Percentiles rank a stretch among this genome's conserved stretches.
phyloP scores from a whole-genome alignment of 2,888 invertebrate genomes.

The Brachylomia viminalis region DNA sequence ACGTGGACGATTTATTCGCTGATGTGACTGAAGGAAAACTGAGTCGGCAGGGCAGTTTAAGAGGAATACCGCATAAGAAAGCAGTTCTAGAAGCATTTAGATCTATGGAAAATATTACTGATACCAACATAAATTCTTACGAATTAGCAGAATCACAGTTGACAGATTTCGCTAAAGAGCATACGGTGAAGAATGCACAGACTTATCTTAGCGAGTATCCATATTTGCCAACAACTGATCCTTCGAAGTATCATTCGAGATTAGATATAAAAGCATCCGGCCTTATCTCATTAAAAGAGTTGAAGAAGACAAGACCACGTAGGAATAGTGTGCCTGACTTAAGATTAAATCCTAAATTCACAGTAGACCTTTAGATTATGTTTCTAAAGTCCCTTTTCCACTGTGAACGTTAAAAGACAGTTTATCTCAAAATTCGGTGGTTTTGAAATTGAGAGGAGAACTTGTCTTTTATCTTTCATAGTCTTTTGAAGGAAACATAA shows the following conservation, averaged over 20 bases:
- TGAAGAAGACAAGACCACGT: constrained; percentile 79
- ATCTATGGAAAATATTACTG: constrained; percentile 87
- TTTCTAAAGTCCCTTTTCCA: not conserved
- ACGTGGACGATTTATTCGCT: constrained; percentile 87
- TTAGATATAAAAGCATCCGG: constrained; percentile 85
- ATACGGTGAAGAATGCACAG: constrained; percentile 83
- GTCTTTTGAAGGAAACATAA: constrained; percentile 31
- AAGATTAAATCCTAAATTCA: constrained; percentile 83
- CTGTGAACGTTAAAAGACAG: not conserved
- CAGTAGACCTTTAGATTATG: constrained; percentile 77
- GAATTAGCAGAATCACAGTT: constrained; percentile 83
- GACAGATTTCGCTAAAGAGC: constrained; percentile 81
- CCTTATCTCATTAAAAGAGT: constrained; percentile 86
- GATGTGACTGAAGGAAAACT: constrained; percentile 87
- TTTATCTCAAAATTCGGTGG: not conserved
- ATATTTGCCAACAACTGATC: constrained; percentile 88
- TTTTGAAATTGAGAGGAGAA: constrained; percentile 2
- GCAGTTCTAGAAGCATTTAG: constrained; percentile 89
- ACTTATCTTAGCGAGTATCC: constrained; percentile 88
- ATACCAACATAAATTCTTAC: constrained; percentile 82
- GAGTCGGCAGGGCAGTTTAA: constrained; percentile 87
- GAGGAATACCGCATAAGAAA: constrained; percentile 89
- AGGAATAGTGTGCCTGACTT: constrained; percentile 88
- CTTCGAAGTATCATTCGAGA: constrained; percentile 87
- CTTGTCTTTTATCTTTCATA: constrained; percentile 36